Base-by-base conservation (phyloP, 1,140 invertebrate genomes). In the Diploscapter pachys region DNA sequence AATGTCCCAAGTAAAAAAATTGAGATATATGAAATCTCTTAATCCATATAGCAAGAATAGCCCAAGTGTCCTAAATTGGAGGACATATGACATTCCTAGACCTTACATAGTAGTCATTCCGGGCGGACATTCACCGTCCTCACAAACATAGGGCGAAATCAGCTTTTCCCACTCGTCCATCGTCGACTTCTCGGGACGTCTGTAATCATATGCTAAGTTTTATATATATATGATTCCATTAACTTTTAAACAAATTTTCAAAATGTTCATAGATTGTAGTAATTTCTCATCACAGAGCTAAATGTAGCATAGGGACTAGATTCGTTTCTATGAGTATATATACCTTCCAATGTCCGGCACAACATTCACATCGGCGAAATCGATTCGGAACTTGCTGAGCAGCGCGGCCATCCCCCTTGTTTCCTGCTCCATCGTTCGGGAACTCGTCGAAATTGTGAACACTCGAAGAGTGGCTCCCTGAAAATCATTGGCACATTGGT, bases 391-490 rank as follows among this genome's bases (percentile, higher is more conserved):
- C 88, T 97, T 98, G 0, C 93, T 92, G 53, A 98, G 86, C 11
- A 98, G 87, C 79, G 93, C 94, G 9, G 94, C 94, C 93, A 99
- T 95, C 76, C 94, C 96, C 88, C 92, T 90, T 85, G 94, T 92
- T 86, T 96, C 93, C 53, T 91, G 89, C 84, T 92, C 91, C 69
- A 95, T 89, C 77, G 95, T 92, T 77, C 92, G 91, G 70, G 93
- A 90, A 83, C 93, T 95, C 82, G 95, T 96, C 6, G 94, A 93
- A 64, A 97, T 88, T 0, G 94, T 93, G 87, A 97, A 97, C 53
- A 98, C 91, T 70, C 95, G 88, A 81, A 98, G 88, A 83, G 92
- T 92, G 82, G 93, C 94, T 72, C 90, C 89, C 71, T 59, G 31
- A 59, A 59, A 96, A 80, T 11, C 4, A 63, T 57, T 62, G 3